Conservation (phyloP, 2,113 vertebrate species). For the Laticauda laticaudata region DNA sequence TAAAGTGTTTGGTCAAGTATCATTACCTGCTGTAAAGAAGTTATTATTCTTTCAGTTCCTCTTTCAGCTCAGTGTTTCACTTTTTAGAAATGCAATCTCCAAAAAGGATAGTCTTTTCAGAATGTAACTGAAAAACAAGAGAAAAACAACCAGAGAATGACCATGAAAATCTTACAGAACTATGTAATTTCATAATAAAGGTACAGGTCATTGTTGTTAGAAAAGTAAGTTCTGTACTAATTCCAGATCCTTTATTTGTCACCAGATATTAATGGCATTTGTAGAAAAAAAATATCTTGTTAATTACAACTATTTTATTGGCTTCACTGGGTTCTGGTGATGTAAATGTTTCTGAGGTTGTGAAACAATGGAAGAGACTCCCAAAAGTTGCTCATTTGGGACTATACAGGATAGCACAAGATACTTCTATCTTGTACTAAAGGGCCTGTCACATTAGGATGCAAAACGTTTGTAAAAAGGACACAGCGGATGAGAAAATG, state of each 20-base stretch:
- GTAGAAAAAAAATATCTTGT: neutral
- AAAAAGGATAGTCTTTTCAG: neutral
- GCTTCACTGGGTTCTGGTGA: neutral
- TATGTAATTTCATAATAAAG: neutral
- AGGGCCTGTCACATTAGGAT: too few relatives aligned
- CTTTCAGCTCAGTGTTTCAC: neutral
- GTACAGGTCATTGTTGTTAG: neutral
- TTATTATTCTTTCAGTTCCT: neutral
- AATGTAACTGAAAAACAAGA: neutral
- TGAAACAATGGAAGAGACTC: neutral
- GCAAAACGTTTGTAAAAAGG: too few relatives aligned
- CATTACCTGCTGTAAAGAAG: neutral
- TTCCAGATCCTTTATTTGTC: neutral
- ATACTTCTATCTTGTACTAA: neutral
- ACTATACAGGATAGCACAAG: neutral
- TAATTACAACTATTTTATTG: neutral
- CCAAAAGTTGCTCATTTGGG: neutral
- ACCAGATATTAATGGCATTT: neutral
- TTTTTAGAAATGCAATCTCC: constrained; percentile 13
- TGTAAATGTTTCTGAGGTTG: neutral
- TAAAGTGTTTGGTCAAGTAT: neutral
- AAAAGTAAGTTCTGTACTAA: neutral
- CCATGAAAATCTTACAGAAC: constrained; percentile 17
- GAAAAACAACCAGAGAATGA: neutral
- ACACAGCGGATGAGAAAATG: too few relatives aligned